Base-by-base conservation (phyloP, 1,140 invertebrate species). In the Heliconius melpomene region DNA sequence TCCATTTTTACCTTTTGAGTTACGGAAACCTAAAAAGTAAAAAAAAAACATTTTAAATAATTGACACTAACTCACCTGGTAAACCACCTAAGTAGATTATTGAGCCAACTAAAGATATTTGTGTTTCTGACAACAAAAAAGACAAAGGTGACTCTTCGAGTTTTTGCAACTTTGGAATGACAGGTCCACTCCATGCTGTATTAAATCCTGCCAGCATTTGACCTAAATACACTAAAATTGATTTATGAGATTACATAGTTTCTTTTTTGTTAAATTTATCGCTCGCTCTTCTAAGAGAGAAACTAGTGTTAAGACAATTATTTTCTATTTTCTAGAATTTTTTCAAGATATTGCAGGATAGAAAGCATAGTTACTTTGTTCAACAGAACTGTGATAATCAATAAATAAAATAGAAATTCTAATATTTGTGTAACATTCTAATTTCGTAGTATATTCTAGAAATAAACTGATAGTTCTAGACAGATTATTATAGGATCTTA, bases 61-160 rank as follows among this genome's bases (percentile, higher is more conserved):
- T 83, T 97, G 96, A 1, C 26, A 72, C 72, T 40, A 36, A 74
- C 79, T 40, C 74, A 88, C 87, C 87, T 52, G 81, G 52, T 40
- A 88, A 83, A 36, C 81, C 78, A 38, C 87, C 87, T 11, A 88
- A 52, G 26, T 84, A 86, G 2, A 86, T 46, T 3, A 83, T 11
- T 0, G 82, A 83, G 1, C 74, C 84, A 36, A 83, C 80, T 38
- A 79, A 77, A 1, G 76, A 84, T 0, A 70, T 77, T 70, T 88
- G 74, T 3, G 73, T 46, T 18, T 86, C 86, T 11, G 81, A 81
- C 13, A 89, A 79, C 3, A 79, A 7, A 0, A 83, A 50, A 13
- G 81, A 71, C 2, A 88, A 38, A 2, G 88, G 83, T 0, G 84
- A 79, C 20, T 86, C 76, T n/a, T 82, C 75, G n/a, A 82, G 50